Percentiles rank a stretch among this genome's conserved stretches.
phyloP scores from a whole-genome alignment of 1,140 invertebrate species.

The Pseudomyrmex sp. region DNA sequence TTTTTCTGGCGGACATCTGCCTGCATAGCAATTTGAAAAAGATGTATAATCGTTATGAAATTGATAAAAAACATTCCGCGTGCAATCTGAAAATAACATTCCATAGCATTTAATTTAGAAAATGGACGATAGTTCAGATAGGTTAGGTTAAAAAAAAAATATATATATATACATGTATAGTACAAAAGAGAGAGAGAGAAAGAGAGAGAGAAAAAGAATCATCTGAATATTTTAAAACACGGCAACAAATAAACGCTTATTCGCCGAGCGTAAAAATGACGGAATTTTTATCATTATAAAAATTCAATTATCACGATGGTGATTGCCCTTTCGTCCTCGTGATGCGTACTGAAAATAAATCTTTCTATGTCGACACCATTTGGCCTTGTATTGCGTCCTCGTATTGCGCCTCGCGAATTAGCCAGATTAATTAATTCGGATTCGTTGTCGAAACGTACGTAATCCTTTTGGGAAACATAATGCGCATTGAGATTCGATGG shows the following conservation, averaged over 20 bases:
- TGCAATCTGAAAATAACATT: constrained; percentile 9
- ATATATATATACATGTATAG: too few species aligned
- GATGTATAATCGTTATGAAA: background rate
- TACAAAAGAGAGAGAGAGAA: too few species aligned
- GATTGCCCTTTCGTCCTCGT: constrained; percentile 26
- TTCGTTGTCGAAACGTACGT: constrained; percentile 67
- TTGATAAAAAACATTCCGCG: background rate
- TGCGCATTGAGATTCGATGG: constrained; percentile 50
- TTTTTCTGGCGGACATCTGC: constrained; percentile 4
- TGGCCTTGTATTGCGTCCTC: constrained; percentile 60
- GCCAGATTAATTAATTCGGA: constrained; percentile 74
- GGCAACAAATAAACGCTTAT: constrained; percentile 44
- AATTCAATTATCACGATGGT: constrained; percentile 57
- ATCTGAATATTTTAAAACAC: constrained; percentile 19
- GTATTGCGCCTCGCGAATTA: constrained; percentile 64
- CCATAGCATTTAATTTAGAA: constrained; percentile 43
- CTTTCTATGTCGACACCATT: constrained; percentile 11
- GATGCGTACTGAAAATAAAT: constrained; percentile 57
- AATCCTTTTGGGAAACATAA: constrained; percentile 71
- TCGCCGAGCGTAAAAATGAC: background rate
- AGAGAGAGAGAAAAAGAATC: background rate
- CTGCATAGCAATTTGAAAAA: constrained; percentile 29
- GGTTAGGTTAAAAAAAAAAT: background rate
- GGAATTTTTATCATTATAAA: constrained; percentile 45
- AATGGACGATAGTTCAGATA: background rate